phyloP scores from a whole-genome alignment of 1,140 invertebrate species.

The Ostrea edulis region DNA sequence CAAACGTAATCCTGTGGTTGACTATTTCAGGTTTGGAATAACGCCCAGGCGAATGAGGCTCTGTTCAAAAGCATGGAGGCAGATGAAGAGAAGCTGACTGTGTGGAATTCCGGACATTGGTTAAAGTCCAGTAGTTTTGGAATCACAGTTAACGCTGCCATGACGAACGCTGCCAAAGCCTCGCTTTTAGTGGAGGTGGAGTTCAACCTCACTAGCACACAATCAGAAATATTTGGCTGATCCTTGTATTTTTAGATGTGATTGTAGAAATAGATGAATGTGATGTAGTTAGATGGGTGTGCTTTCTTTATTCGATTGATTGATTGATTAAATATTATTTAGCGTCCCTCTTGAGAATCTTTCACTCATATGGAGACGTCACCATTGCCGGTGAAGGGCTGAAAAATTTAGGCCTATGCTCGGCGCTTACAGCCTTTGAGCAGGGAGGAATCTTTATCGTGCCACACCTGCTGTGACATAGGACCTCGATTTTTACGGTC shows the following conservation, averaged over 20 bases:
- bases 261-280: too few species aligned
- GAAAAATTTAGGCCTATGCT: too few species aligned
- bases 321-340: too few species aligned
- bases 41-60: constrained; percentile 32
- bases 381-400: too few species aligned
- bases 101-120: constrained; percentile 55
- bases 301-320: too few species aligned
- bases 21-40: constrained; percentile 37
- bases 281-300: too few species aligned
- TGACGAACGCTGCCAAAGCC: constrained; percentile 56
- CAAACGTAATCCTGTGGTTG: background rate
- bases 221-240: constrained; percentile 10
- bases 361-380: too few species aligned
- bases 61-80: constrained; percentile 17
- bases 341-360: too few species aligned
- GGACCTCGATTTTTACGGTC: too few species aligned
- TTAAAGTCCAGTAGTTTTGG: constrained; percentile 28
- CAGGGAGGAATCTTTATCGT: too few species aligned
- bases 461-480: too few species aligned
- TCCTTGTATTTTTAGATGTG: background rate
- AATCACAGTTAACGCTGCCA: constrained; percentile 48
- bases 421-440: too few species aligned
- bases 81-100: constrained; percentile 43
- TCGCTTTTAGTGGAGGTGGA: constrained; percentile 50
- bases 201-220: constrained; percentile 30